A percentile compares a stretch with the other conserved stretches of the same genome.
Evolutionary conservation across 2,888 invertebrate species (phyloP).

Genomic region (Iselma pallidipennis): DNA sequence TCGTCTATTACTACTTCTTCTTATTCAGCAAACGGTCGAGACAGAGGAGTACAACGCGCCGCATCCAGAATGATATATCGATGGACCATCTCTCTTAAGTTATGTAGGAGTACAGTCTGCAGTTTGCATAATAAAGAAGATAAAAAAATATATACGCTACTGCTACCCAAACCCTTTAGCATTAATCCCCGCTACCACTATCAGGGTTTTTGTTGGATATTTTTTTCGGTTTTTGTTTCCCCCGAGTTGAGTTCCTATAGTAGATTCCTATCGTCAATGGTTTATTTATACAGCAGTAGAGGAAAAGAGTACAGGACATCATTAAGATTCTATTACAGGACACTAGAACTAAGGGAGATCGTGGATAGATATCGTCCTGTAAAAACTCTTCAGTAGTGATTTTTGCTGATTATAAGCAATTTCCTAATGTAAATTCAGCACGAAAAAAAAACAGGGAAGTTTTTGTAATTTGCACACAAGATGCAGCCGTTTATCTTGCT

Average conservation of each 20-base stretch:
- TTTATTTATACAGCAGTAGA: constrained; percentile 30
- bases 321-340: constrained; percentile 42
- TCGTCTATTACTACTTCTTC: constrained; percentile 9
- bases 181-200: constrained; percentile 31
- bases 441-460: neutral
- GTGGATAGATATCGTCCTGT: neutral
- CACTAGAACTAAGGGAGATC: neutral
- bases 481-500: too few species aligned
- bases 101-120: constrained; percentile 12
- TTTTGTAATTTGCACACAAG: neutral
- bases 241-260: constrained; percentile 20
- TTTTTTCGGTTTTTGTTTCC: constrained; percentile 33
- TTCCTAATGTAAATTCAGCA: neutral
- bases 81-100: constrained; percentile 5
- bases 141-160: neutral
- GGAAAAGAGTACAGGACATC: constrained; percentile 34
- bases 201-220: constrained; percentile 17
- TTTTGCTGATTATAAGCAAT: neutral
- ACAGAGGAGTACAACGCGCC: constrained; percentile 12
- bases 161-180: constrained; percentile 17
- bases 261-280: constrained; percentile 34
- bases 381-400: neutral
- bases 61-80: constrained; percentile 30
- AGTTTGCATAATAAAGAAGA: constrained; percentile 34
- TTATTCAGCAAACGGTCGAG: constrained; percentile 18